These are phyloP conservation scores for Nysson spinosus DNA, from an alignment of 2,888 invertebrate species.

Conservation along the genomic window DNA sequence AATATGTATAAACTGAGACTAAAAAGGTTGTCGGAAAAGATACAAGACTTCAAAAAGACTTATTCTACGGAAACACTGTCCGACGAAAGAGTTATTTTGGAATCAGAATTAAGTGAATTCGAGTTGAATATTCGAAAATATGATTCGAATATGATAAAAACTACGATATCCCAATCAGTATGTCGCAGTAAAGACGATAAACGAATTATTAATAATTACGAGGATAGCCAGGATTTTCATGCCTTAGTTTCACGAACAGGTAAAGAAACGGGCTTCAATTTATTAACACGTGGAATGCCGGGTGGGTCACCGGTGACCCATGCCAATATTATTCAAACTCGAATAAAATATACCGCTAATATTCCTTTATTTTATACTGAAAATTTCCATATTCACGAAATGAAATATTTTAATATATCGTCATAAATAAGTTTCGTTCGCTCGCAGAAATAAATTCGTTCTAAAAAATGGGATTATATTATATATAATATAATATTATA, in stretches of 20 bases:
- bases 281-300: no score
- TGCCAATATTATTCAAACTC: no score
- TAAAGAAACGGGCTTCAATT: constrained; percentile 20
- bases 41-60: constrained; percentile 65
- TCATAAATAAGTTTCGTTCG: no score
- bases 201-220: constrained; percentile 40
- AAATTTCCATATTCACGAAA: no score
- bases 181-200: constrained; percentile 27
- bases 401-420: no score
- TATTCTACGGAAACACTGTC: constrained; percentile 51
- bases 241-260: constrained; percentile 69
- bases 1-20: constrained; percentile 64
- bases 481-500: no score
- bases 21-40: constrained; percentile 64
- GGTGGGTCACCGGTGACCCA: no score
- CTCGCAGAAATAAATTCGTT: no score
- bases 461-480: no score
- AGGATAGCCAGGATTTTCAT: constrained; percentile 64
- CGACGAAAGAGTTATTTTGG: constrained; percentile 62
- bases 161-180: background rate
- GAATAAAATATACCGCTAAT: no score
- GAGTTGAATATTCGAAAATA: constrained; percentile 57
- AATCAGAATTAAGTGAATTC: constrained; percentile 59
- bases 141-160: constrained; percentile 41
- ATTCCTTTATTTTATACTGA: no score